phyloP scores from a whole-genome alignment of 2,888 invertebrate genomes.

The Stenotaenia linearis region DNA sequence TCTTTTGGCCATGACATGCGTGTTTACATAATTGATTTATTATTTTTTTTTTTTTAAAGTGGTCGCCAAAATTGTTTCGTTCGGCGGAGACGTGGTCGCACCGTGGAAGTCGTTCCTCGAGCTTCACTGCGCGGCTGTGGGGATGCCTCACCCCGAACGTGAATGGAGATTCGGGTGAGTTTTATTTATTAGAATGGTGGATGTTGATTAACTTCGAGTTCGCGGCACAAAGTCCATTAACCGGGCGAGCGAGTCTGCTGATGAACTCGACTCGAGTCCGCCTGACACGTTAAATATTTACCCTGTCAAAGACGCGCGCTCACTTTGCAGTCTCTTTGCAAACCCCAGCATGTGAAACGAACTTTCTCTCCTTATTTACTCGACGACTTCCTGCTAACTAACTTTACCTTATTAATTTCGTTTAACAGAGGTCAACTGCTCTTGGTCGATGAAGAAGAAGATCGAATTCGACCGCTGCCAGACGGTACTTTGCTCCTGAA shows the following conservation, averaged over 20 bases:
- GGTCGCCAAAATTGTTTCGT: constrained; percentile 89
- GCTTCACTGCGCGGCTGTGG: constrained; percentile 84
- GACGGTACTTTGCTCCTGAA: constrained; percentile 33
- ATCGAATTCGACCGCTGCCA: background rate
- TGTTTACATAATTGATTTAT: constrained; percentile 9
- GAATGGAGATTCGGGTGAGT: constrained; percentile 57
- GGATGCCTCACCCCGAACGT: constrained; percentile 81
- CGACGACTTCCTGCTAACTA: background rate
- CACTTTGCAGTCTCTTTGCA: constrained; percentile 2
- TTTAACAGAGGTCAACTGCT: background rate
- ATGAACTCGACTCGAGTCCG: background rate
- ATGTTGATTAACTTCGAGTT: background rate
- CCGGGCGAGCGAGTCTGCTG: constrained; percentile 7
- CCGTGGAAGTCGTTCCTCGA: constrained; percentile 73
- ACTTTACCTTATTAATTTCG: background rate
- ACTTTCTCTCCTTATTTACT: background rate
- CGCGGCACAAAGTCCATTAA: constrained; percentile 16
- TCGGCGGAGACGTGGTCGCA: constrained; percentile 75
- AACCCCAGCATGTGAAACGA: background rate
- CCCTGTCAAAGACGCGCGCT: constrained; percentile 20
- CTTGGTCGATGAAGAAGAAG: background rate
- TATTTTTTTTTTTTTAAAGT: constrained; percentile 54
- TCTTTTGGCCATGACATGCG: background rate
- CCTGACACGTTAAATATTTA: constrained; percentile 24
- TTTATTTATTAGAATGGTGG: background rate